phyloP scores from a whole-genome alignment of 2,113 vertebrate species.

The Antigone vipio region DNA sequence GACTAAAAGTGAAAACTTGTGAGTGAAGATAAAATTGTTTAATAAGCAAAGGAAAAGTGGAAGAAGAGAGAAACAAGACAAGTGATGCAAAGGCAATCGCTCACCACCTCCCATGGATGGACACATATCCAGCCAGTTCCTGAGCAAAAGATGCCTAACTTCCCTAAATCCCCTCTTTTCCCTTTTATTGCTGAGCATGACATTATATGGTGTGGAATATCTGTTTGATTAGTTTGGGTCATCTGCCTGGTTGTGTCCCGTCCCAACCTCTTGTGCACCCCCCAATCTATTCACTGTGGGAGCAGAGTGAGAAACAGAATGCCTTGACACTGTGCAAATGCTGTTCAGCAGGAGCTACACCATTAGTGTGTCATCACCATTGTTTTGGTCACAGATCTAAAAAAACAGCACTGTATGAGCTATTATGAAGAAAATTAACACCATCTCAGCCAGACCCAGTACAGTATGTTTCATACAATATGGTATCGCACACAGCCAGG shows the following conservation, averaged over 20 bases:
- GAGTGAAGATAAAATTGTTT: not conserved
- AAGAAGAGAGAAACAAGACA: not conserved
- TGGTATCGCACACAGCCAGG: not conserved
- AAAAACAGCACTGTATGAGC: not conserved
- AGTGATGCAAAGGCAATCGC: accelerated
- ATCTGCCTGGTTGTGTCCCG: not conserved
- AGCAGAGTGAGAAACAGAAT: not conserved
- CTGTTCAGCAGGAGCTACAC: not conserved
- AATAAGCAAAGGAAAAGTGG: not conserved
- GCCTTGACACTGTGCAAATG: not conserved
- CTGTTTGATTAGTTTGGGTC: not conserved
- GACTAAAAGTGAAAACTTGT: not conserved
- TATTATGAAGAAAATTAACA: not conserved
- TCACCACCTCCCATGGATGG: not conserved
- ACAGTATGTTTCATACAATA: not conserved
- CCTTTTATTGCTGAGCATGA: not conserved
- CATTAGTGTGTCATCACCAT: not conserved
- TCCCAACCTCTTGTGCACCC: not conserved
- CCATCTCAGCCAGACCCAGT: not conserved
- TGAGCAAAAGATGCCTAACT: not conserved
- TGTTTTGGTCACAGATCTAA: not conserved
- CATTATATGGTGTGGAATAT: not conserved
- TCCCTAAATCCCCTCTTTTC: not conserved
- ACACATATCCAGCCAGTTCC: not conserved
- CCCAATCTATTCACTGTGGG: accelerated